Evolutionary conservation across 1,140 invertebrate genomes (phyloP).

Genomic region (Phenacoccus solenopsis): DNA sequence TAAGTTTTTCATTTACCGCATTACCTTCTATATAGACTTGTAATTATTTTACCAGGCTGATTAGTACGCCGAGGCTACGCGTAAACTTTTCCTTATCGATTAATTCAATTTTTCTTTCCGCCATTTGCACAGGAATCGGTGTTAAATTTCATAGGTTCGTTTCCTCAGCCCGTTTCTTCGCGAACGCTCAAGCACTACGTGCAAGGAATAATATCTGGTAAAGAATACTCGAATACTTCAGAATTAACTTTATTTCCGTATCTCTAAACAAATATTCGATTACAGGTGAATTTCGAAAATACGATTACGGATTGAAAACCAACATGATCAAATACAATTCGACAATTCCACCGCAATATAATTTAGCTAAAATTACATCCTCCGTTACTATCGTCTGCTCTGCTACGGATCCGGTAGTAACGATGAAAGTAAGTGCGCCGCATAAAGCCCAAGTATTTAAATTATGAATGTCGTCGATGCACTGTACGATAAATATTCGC

Average conservation of each 20-base stretch:
- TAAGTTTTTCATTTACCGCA: neutral
- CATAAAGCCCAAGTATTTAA: too few relatives aligned
- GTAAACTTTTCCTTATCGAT: too few relatives aligned
- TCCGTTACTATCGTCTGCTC: conserved; percentile 54
- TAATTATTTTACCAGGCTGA: too few relatives aligned
- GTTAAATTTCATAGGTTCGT: conserved; percentile 17
- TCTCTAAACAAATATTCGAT: too few relatives aligned
- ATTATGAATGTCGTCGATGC: too few relatives aligned
- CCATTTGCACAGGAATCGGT: conserved; percentile 17
- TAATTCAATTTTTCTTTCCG: too few relatives aligned
- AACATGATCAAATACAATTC: conserved; percentile 42
- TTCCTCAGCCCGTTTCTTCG: conserved; percentile 23
- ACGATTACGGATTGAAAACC: conserved; percentile 27
- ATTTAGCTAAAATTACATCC: conserved; percentile 44
- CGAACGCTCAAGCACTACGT: conserved; percentile 22
- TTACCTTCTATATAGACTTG: too few relatives aligned
- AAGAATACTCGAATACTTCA: neutral
- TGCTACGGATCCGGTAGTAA: conserved; percentile 43
- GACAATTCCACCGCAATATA: conserved; percentile 41
- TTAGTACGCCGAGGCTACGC: too few relatives aligned
- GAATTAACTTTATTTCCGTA: neutral
- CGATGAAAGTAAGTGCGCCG: conserved; percentile 1
- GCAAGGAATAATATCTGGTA: conserved; percentile 18
- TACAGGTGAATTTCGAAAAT: conserved; percentile 27
- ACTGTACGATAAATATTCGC: too few relatives aligned